Evolutionary conservation across 2,888 invertebrate genomes (phyloP).

Genomic region (Pristionchus japonicus): DNA sequence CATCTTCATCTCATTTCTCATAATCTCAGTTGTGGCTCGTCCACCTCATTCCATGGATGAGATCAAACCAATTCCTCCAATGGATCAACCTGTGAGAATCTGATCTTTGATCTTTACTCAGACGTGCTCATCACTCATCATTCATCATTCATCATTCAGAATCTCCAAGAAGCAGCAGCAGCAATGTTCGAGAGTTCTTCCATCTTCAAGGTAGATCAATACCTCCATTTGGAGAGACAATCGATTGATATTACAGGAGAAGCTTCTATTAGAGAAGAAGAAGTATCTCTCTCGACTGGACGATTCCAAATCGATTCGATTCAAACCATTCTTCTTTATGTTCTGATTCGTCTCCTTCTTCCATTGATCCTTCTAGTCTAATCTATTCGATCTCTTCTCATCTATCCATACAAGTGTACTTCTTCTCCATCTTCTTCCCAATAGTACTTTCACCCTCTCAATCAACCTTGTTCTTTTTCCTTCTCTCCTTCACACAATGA

Average conservation of each 20-base stretch:
- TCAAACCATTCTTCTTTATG: constrained; percentile 24
- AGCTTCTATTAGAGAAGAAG: constrained; percentile 55
- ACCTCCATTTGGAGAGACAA: not conserved
- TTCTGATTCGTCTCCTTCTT: not conserved
- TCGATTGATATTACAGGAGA: constrained; percentile 51
- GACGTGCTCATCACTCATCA: too few relatives aligned
- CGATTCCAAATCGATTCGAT: not conserved
- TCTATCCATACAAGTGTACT: not conserved
- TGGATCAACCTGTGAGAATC: not conserved
- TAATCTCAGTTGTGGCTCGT: not conserved
- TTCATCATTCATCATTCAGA: not conserved
- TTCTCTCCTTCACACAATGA: not conserved
- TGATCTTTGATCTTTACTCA: too few relatives aligned
- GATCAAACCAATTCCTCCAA: constrained; percentile 39
- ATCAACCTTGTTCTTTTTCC: not conserved
- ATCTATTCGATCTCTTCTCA: not conserved
- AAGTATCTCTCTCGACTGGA: constrained; percentile 49
- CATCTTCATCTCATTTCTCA: not conserved
- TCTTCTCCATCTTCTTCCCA: not conserved
- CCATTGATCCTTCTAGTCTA: not conserved
- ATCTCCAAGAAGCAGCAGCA: constrained; percentile 30
- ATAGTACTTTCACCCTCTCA: not conserved
- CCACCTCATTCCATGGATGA: constrained; percentile 39
- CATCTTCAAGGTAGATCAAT: constrained; percentile 51
- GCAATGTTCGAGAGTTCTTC: not conserved